phyloP scores from a whole-genome alignment of 1,140 invertebrate species.

The Bombus confusus region DNA sequence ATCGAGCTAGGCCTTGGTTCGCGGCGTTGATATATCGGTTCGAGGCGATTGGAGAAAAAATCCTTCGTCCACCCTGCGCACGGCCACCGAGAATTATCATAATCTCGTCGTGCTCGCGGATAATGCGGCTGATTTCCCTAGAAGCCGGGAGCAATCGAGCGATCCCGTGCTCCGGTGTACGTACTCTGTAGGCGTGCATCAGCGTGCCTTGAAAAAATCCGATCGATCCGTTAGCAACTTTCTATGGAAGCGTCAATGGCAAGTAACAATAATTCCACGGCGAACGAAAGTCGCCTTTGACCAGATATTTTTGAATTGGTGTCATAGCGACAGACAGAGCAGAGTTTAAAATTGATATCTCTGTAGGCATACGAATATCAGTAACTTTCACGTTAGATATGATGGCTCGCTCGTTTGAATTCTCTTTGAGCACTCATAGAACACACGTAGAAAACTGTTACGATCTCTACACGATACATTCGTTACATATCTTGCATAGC shows the following conservation, averaged over 20 bases:
- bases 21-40: slow-evolving; percentile 47
- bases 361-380: no score
- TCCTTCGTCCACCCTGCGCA: slow-evolving; percentile 45
- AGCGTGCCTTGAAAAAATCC: neutral
- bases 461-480: neutral
- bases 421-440: no score
- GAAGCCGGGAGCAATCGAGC: slow-evolving; percentile 54
- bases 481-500: no score
- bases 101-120: slow-evolving; percentile 74
- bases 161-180: slow-evolving; percentile 53
- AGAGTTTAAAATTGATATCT: no score
- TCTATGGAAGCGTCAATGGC: neutral
- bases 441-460: neutral
- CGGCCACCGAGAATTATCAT: slow-evolving; percentile 72
- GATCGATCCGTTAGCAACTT: neutral
- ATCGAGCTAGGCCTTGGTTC: slow-evolving; percentile 15
- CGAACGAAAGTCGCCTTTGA: neutral
- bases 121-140: slow-evolving; percentile 74
- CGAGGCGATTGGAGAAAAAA: slow-evolving; percentile 47
- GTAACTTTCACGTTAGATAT: no score
- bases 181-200: slow-evolving; percentile 14
- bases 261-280: no score
- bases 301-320: neutral
- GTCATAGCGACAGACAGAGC: no score
- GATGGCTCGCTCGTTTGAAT: no score